Evolutionary conservation across 1,140 invertebrate species (phyloP).

Genomic region (Mylabris phalerata): DNA sequence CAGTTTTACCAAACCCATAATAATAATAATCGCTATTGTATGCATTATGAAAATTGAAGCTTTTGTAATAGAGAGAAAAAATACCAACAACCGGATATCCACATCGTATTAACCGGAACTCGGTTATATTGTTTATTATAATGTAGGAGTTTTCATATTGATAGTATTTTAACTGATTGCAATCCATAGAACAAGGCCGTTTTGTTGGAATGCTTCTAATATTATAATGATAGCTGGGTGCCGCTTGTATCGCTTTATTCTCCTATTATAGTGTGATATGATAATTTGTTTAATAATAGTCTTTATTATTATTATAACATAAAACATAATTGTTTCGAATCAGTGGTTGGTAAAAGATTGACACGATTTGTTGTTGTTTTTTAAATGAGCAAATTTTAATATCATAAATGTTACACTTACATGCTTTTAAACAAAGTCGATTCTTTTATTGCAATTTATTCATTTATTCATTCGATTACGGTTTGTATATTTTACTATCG

Average conservation of each 20-base stretch:
- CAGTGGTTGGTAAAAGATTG: constrained; percentile 2
- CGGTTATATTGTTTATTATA: constrained; percentile 8
- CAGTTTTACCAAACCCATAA: no score
- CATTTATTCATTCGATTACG: no score
- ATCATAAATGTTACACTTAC: no score
- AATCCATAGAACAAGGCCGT: constrained; percentile 17
- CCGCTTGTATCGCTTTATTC: constrained; percentile 6
- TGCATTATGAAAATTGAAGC: constrained; percentile 25
- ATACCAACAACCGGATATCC: constrained; percentile 22
- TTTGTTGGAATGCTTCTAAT: neutral
- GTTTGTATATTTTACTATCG: no score
- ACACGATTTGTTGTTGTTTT: no score
- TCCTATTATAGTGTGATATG: constrained; percentile 21
- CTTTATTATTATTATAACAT: constrained; percentile 3
- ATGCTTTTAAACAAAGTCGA: no score
- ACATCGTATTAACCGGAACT: constrained; percentile 25
- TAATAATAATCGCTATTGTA: neutral
- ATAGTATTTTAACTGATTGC: constrained; percentile 13
- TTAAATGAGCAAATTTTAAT: no score
- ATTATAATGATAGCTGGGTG: constrained; percentile 17
- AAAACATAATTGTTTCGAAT: constrained; percentile 19
- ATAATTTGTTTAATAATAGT: constrained; percentile 21
- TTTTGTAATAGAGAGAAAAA: constrained; percentile 4
- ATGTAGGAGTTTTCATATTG: constrained; percentile 7
- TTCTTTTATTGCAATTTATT: no score